A percentile compares a stretch with the other conserved stretches of the same genome.
Evolutionary conservation across 2,797 vertebrate species (phyloP).

Genomic region (Siniperca undulata): DNA sequence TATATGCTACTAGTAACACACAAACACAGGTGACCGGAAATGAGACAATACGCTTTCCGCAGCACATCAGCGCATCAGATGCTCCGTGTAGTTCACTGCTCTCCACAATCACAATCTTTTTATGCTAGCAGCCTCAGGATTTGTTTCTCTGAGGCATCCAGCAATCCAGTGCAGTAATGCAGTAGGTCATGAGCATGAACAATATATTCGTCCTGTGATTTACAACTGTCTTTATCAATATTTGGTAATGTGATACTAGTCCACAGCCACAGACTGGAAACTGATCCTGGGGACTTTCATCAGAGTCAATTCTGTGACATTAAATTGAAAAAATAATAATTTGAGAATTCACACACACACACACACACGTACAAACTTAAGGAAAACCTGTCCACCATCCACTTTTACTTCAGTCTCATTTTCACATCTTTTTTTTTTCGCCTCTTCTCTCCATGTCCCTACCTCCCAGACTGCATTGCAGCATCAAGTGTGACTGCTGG

Average conservation of each 20-base stretch:
- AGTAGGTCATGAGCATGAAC: background rate
- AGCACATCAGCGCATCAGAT: background rate
- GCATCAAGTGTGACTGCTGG: constrained; percentile 33
- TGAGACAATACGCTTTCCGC: too few relatives aligned
- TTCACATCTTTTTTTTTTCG: background rate
- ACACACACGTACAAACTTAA: constrained; percentile 3
- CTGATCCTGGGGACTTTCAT: background rate
- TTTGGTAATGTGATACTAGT: background rate
- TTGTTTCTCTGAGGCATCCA: background rate
- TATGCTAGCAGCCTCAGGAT: background rate
- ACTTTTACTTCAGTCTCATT: constrained; percentile 11
- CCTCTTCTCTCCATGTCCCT: constrained; percentile 21
- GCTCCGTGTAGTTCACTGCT: constrained; percentile 1
- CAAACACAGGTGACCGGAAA: too few relatives aligned
- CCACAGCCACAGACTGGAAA: background rate
- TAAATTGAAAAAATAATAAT: background rate
- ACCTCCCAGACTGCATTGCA: constrained; percentile 58
- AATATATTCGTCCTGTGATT: background rate
- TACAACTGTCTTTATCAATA: constrained; percentile 5
- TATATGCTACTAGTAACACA: too few relatives aligned
- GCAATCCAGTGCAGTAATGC: constrained; percentile 11
- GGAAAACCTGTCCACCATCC: background rate
- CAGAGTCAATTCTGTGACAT: background rate
- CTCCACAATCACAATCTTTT: background rate
- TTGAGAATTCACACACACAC: background rate